Evolutionary conservation across 2,797 vertebrate species (phyloP), one percentile per base, ranked within the genome.

Genomic region (Mycteria americana): DNA sequence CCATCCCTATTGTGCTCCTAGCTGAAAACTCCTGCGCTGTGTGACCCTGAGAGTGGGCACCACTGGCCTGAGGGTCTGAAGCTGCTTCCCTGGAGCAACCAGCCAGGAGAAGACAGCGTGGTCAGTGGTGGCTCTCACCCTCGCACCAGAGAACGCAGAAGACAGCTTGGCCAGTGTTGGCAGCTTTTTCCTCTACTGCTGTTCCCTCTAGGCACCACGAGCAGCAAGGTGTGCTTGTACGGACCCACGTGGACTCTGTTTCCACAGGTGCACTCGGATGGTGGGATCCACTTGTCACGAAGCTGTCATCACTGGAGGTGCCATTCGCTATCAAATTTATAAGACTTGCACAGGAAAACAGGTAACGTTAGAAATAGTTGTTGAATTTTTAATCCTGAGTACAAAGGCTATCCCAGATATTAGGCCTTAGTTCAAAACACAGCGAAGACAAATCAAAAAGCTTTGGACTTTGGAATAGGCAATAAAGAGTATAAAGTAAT

Each of bases 1-100:
- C 57, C 21, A 7, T 33, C 39, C 62, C 57, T 0, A 0, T 7
- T 33, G 35, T 23, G 22, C 51, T 81, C 39, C 62, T 0, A 0
- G 33, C 15, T 65, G 51, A 68, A 46, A 91, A 59, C 64, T 69
- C 23, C 82, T 21, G 48, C 1, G 3, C 30, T 28, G 11, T 24
- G 48, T 73, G 51, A 79, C 35, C 1, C 65, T 21, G 54, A 50
- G 54, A 69, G 11, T 5, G 17, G 27, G 37, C n/a, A 24, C 13
- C 1, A 7, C 43, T 41, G 56, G 46, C n/a, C 53, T 41, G 48
- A 68, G 39, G 48, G 19, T 64, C 79, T 73, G 73, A 48, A 73
- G n/a, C 46, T 51, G 5, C n/a, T 59, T 74, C 21, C 14, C 24
- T 5, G 6, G 59, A 83, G 59, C 59, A 88, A 8, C 14, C 12